Conservation (phyloP, 2,113 vertebrate species). For the Corydoras sp. region DNA sequence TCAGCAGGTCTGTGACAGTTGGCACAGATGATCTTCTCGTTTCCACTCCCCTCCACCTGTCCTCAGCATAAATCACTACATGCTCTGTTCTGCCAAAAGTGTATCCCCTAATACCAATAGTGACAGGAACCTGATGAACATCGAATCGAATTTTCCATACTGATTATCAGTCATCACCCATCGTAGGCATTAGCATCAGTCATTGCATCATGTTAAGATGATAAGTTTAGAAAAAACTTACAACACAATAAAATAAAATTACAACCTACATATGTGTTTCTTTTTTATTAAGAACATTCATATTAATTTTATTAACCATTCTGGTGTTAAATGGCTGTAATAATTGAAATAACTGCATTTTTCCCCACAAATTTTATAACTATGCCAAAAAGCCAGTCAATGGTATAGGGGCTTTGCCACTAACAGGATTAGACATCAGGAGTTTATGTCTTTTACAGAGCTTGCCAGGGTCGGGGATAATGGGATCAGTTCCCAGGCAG, state of each 20-base stretch:
- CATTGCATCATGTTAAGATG: constrained; percentile 58
- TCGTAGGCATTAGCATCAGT: constrained; percentile 50
- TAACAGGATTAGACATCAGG: constrained; percentile 71
- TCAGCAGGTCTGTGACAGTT: constrained; percentile 33
- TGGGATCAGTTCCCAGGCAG: constrained; percentile 65
- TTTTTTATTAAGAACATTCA: not conserved
- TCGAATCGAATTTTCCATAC: constrained; percentile 52
- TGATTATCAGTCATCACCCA: constrained; percentile 65
- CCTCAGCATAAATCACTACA: constrained; percentile 35
- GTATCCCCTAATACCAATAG: constrained; percentile 48
- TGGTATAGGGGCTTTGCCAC: constrained; percentile 62
- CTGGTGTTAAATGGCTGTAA: constrained; percentile 5
- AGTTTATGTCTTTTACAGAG: constrained; percentile 69
- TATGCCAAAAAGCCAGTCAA: constrained; percentile 58
- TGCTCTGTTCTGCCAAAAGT: constrained; percentile 44
- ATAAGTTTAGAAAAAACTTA: constrained; percentile 18
- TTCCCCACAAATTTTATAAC: constrained; percentile 59
- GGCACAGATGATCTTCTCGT: constrained; percentile 47
- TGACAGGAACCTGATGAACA: constrained; percentile 62
- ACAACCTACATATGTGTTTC: not conserved
- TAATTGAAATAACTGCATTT: constrained; percentile 15
- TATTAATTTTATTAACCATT: constrained; percentile 7
- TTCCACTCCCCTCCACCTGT: constrained; percentile 38
- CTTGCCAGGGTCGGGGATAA: constrained; percentile 66
- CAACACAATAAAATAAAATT: too few relatives aligned